These are phyloP conservation scores for Muscina levida DNA, from an alignment of 2,888 invertebrate genomes.

Conservation along the genomic window DNA sequence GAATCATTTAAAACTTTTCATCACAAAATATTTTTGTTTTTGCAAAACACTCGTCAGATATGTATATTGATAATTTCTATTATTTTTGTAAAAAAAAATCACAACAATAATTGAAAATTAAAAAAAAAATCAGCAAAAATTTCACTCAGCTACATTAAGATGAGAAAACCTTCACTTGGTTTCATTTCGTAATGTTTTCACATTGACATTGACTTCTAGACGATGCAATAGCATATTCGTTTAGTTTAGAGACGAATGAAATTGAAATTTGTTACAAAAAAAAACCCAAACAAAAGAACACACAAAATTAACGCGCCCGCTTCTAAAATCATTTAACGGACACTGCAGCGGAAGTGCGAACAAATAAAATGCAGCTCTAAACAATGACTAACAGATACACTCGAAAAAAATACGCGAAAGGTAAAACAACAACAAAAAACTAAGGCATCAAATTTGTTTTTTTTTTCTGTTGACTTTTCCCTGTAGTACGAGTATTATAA, in stretches of 20 bases:
- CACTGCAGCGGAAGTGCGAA: neutral
- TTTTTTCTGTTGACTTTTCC: too few species aligned
- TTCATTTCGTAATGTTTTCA: constrained; percentile 38
- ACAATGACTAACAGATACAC: neutral
- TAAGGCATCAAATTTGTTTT: too few species aligned
- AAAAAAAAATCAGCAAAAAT: neutral
- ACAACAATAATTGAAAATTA: neutral
- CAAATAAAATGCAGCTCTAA: neutral
- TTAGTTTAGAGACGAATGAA: constrained; percentile 20
- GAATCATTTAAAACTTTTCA: too few species aligned
- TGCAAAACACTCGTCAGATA: constrained; percentile 9
- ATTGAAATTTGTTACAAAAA: constrained; percentile 7
- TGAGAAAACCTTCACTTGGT: constrained; percentile 2
- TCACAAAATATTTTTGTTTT: neutral
- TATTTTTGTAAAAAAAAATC: constrained; percentile 35
- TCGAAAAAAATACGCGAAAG: too few species aligned
- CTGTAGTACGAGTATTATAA: too few species aligned
- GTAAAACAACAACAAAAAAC: too few species aligned
- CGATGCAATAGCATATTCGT: constrained; percentile 14
- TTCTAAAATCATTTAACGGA: neutral
- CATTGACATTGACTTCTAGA: constrained; percentile 60
- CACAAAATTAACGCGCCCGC: constrained; percentile 23
- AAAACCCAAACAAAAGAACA: too few species aligned
- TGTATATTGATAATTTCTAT: neutral
- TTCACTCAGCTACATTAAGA: neutral